Percentiles rank a stretch among this genome's conserved stretches.
Conservation (phyloP, 2,888 invertebrate species). For the Galerucella pusilla region DNA sequence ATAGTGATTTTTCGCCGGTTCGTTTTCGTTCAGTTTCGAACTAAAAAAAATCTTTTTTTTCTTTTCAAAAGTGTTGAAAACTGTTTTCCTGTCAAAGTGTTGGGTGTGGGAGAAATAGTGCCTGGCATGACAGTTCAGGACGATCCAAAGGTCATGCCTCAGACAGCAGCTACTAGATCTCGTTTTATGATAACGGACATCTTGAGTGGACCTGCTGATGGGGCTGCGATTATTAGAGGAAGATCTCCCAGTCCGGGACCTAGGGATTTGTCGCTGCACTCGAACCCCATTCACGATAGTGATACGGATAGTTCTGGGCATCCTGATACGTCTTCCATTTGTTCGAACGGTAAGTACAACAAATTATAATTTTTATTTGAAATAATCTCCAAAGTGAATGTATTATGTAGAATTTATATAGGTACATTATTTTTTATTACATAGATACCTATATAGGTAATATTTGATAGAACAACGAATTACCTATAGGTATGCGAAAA, state of each 20-base stretch:
- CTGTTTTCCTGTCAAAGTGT: slow-evolving; percentile 57
- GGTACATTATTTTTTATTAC: too few relatives aligned
- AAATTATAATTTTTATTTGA: slow-evolving; percentile 2
- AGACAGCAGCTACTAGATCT: slow-evolving; percentile 72
- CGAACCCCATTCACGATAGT: slow-evolving; percentile 65
- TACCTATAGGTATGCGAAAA: too few relatives aligned
- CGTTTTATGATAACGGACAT: slow-evolving; percentile 93
- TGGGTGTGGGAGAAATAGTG: slow-evolving; percentile 62
- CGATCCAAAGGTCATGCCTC: slow-evolving; percentile 64
- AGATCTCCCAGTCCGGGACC: slow-evolving; percentile 68
- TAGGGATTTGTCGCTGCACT: slow-evolving; percentile 68
- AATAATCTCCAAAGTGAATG: too few relatives aligned
- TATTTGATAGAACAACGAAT: too few relatives aligned
- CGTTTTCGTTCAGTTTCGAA: neutral
- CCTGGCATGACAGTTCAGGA: slow-evolving; percentile 67
- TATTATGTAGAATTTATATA: too few relatives aligned
- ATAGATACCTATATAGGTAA: too few relatives aligned
- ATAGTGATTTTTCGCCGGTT: slow-evolving; percentile 22
- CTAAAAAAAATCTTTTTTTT: too few relatives aligned
- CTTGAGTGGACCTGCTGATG: slow-evolving; percentile 74
- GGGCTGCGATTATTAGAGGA: slow-evolving; percentile 66
- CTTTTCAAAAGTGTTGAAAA: slow-evolving; percentile 16
- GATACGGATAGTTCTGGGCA: slow-evolving; percentile 69
- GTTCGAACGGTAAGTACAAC: slow-evolving; percentile 68
- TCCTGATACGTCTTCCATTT: slow-evolving; percentile 68